Conservation (phyloP, 2,797 vertebrate genomes). For the Arctocebus calabarensis region DNA sequence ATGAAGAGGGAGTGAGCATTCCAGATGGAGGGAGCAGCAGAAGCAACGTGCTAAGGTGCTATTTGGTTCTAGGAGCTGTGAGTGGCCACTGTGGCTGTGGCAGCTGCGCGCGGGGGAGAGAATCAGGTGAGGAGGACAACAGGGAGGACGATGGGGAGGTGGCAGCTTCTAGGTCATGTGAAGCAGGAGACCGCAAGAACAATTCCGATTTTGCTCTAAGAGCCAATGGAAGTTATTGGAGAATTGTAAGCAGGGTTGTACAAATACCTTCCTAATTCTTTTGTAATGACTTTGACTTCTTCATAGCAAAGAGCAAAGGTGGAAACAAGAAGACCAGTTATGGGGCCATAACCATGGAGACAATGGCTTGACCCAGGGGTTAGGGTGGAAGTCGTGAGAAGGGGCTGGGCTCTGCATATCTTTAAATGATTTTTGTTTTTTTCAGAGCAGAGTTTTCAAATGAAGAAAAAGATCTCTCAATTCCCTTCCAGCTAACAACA, state of each 20-base stretch:
- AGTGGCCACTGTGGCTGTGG: neutral
- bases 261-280: neutral
- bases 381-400: neutral
- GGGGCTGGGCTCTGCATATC: neutral
- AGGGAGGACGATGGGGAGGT: too few relatives aligned
- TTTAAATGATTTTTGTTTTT: neutral
- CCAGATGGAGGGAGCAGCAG: neutral
- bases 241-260: neutral
- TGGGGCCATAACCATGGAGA: fast-evolving
- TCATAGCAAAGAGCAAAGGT: neutral
- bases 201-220: neutral
- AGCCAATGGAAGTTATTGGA: neutral
- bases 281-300: neutral
- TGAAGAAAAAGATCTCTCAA: neutral
- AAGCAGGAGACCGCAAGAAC: too few relatives aligned
- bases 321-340: neutral
- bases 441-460: neutral
- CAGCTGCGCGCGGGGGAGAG: neutral
- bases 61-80: neutral
- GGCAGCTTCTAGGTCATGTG: neutral
- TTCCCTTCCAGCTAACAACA: neutral
- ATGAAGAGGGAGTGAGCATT: neutral
- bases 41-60: neutral
- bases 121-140: fast-evolving
- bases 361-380: neutral